phyloP scores from a whole-genome alignment of 1,140 invertebrate species.

The Leptinotarsa undecemlineata region DNA sequence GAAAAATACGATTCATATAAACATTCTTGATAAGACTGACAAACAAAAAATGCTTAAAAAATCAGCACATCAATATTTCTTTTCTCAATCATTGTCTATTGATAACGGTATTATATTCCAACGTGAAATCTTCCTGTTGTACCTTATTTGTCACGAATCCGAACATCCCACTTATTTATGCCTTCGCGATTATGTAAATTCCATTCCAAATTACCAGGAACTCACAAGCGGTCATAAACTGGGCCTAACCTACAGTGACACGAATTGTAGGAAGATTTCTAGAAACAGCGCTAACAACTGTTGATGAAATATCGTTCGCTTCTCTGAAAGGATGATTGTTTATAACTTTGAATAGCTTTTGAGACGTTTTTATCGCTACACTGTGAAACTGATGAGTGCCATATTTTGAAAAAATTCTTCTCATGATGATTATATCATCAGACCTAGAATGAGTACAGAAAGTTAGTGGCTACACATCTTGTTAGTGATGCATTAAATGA shows the following conservation, averaged over 20 bases:
- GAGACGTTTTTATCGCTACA: neutral
- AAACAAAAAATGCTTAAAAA: neutral
- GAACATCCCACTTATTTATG: neutral
- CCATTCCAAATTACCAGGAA: neutral
- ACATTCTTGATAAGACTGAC: neutral
- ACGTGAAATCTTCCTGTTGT: neutral
- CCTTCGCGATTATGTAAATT: neutral
- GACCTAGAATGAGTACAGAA: no score
- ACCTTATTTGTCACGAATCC: slow-evolving; percentile 2
- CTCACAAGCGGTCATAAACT: neutral
- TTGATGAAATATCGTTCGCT: neutral
- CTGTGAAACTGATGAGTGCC: no score
- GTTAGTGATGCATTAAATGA: no score
- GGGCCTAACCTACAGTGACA: slow-evolving; percentile 4
- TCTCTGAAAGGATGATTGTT: neutral
- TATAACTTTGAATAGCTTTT: neutral
- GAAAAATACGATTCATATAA: neutral
- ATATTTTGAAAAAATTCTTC: no score
- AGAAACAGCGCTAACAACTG: neutral
- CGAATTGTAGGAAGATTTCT: neutral
- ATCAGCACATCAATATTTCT: neutral
- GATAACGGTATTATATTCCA: neutral
- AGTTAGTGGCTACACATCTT: no score
- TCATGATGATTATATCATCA: no score
- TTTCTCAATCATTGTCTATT: neutral